These are phyloP conservation scores for Nymphalis io DNA, from an alignment of 1,140 invertebrate genomes.

Conservation along the genomic window DNA sequence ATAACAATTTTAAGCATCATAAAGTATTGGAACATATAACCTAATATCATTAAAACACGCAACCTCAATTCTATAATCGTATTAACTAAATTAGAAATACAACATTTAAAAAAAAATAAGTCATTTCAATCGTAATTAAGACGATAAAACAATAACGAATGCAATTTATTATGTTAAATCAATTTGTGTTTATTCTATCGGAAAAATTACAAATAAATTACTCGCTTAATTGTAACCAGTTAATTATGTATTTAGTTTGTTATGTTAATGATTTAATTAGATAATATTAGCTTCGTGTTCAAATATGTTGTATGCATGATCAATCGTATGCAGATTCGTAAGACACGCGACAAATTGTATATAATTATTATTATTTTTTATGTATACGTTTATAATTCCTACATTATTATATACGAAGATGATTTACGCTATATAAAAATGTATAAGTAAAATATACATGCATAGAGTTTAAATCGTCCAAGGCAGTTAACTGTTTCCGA, in stretches of 20 bases:
- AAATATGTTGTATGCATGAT: not conserved
- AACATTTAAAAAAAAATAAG: not conserved
- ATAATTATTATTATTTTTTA: no score
- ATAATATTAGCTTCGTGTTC: constrained; percentile 1
- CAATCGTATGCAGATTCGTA: no score
- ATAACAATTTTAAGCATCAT: no score
- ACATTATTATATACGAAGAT: not conserved
- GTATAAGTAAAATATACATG: no score
- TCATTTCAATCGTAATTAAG: constrained; percentile 4
- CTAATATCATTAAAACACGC: not conserved
- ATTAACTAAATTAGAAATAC: no score
- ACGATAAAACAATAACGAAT: constrained; percentile 16
- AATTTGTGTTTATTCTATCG: constrained; percentile 30
- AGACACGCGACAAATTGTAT: constrained; percentile 5
- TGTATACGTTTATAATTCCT: no score
- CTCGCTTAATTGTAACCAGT: not conserved
- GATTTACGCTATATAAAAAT: no score
- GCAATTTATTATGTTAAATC: constrained; percentile 8
- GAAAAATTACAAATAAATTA: constrained; percentile 20
- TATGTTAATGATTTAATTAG: constrained; percentile 25
- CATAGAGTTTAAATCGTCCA: no score
- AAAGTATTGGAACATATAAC: no score
- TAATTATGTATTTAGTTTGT: constrained; percentile 9
- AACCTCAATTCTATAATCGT: not conserved
- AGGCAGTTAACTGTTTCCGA: no score